A percentile compares a stretch with the other conserved stretches of the same genome.
phyloP scores from a whole-genome alignment of 1,140 invertebrate species.

The Ectropis grisescens region DNA sequence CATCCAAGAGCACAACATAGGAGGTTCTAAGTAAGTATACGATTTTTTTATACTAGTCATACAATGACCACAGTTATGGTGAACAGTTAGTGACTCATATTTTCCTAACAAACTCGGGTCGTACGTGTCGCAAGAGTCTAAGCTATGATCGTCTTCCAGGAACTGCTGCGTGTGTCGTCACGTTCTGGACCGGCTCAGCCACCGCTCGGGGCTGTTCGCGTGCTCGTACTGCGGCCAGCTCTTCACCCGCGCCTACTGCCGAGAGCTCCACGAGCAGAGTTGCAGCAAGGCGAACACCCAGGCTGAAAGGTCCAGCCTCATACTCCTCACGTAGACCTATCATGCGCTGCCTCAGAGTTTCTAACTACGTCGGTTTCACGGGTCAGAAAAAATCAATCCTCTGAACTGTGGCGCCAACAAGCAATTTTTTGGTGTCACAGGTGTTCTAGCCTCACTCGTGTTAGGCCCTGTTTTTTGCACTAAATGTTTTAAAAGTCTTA shows the following conservation, averaged over 20 bases:
- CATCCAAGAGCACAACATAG: slow-evolving; percentile 33
- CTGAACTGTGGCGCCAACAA: background rate
- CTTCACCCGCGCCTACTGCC: slow-evolving; percentile 50
- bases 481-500: too few species aligned
- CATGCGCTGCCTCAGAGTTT: background rate
- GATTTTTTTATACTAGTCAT: too few species aligned
- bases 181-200: slow-evolving; percentile 16
- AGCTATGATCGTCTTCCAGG: slow-evolving; percentile 24
- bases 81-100: too few species aligned
- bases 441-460: too few species aligned
- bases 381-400: background rate
- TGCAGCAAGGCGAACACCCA: slow-evolving; percentile 26
- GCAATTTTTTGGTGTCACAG: slow-evolving; percentile 4
- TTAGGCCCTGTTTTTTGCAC: too few species aligned
- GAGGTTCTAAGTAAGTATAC: slow-evolving; percentile 34
- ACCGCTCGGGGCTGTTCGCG: slow-evolving; percentile 20
- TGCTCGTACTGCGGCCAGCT: slow-evolving; percentile 39
- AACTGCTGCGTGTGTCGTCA: slow-evolving; percentile 46
- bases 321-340: slow-evolving; percentile 23
- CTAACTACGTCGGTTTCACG: background rate
- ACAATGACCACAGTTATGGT: too few species aligned
- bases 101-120: too few species aligned
- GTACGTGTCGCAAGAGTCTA: too few species aligned
- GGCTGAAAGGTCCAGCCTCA: slow-evolving; percentile 20
- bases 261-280: slow-evolving; percentile 42